Evolutionary conservation across 2,888 invertebrate species (phyloP).

Genomic region (Rhabditophanes sp.): DNA sequence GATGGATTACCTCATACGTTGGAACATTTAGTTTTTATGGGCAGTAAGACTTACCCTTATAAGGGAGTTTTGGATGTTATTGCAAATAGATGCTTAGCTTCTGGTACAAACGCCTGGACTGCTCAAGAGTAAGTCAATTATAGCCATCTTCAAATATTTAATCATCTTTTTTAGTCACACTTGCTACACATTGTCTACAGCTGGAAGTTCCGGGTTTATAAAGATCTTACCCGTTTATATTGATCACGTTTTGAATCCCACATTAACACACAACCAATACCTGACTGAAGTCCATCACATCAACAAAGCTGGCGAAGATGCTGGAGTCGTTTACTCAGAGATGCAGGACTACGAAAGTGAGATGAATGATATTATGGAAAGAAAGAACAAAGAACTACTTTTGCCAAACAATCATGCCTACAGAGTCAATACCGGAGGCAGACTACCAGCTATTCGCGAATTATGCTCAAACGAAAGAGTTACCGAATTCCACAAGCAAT

Average conservation of each 20-base stretch:
- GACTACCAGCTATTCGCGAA: slow-evolving; percentile 64
- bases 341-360: slow-evolving; percentile 53
- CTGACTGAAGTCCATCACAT: slow-evolving; percentile 80
- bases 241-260: slow-evolving; percentile 72
- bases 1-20: slow-evolving; percentile 81
- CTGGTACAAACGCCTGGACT: slow-evolving; percentile 81
- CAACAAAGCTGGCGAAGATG: slow-evolving; percentile 70
- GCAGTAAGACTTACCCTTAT: slow-evolving; percentile 64
- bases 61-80: slow-evolving; percentile 57
- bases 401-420: slow-evolving; percentile 71
- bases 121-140: slow-evolving; percentile 44
- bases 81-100: slow-evolving; percentile 62
- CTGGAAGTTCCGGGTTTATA: slow-evolving; percentile 69
- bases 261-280: slow-evolving; percentile 54
- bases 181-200: slow-evolving; percentile 72
- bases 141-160: too few relatives aligned
- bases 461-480: slow-evolving; percentile 68
- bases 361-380: slow-evolving; percentile 35
- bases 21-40: slow-evolving; percentile 76
- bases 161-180: too few relatives aligned
- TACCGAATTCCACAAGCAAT: slow-evolving; percentile 63
- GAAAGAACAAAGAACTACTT: slow-evolving; percentile 8
- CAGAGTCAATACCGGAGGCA: slow-evolving; percentile 68
- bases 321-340: slow-evolving; percentile 86
- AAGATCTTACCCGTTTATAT: slow-evolving; percentile 73